Evolutionary conservation across 2,888 invertebrate species (phyloP).

Genomic region (Euplexia lucipara): DNA sequence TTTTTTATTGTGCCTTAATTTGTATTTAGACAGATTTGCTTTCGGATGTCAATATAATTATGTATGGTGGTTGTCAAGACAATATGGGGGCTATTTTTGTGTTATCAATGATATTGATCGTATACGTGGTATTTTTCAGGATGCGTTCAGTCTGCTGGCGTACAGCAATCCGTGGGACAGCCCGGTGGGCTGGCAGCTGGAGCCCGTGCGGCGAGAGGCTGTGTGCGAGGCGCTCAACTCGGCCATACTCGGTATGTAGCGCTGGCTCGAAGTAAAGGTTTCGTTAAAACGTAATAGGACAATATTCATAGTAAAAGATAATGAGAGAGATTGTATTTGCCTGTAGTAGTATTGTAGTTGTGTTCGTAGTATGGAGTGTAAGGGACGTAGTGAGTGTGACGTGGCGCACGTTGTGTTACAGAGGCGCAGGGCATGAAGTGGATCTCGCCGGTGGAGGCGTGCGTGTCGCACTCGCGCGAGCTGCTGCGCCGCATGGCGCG

Average conservation of each 20-base stretch:
- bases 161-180: constrained; percentile 99
- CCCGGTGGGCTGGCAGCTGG: constrained; percentile 98
- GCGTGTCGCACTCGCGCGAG: constrained; percentile 97
- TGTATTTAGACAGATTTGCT: too few species aligned
- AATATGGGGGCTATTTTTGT: too few species aligned
- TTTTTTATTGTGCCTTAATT: too few species aligned
- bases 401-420: constrained; percentile 78
- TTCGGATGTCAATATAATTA: neutral
- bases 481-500: constrained; percentile 97
- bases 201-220: constrained; percentile 98
- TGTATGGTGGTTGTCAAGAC: too few species aligned
- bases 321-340: too few species aligned
- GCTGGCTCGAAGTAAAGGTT: too few species aligned
- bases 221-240: constrained; percentile 99
- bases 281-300: too few species aligned
- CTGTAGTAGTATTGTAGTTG: too few species aligned
- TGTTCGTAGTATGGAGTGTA: too few species aligned
- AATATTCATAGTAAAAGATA: too few species aligned
- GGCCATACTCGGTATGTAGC: constrained; percentile 96
- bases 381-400: too few species aligned
- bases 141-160: constrained; percentile 99
- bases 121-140: constrained; percentile 89
- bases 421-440: constrained; percentile 97
- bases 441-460: constrained; percentile 97
- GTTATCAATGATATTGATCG: neutral